Evolutionary conservation across 2,888 invertebrate species (phyloP).

Genomic region (Stenurella melanura): DNA sequence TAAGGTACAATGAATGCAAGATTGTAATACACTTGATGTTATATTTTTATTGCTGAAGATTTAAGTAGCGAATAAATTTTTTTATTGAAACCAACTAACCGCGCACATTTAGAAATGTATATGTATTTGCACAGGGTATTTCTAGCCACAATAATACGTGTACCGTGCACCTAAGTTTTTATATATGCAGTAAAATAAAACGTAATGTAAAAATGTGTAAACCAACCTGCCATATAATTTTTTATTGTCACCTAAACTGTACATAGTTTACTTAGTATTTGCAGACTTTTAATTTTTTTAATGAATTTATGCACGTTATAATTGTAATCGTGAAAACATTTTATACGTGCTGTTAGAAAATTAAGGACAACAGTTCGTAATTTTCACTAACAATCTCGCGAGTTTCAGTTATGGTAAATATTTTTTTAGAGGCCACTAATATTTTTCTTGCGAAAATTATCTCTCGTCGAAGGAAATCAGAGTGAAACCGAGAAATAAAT

Average conservation of each 20-base stretch:
- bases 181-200: slow-evolving; percentile 42
- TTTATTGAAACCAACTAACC: slow-evolving; percentile 43
- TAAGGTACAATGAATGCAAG: slow-evolving; percentile 49
- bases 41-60: slow-evolving; percentile 53
- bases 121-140: slow-evolving; percentile 38
- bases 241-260: slow-evolving; percentile 40
- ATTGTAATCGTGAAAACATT: background rate
- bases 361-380: no score
- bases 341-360: background rate
- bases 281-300: slow-evolving; percentile 16
- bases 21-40: slow-evolving; percentile 50
- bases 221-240: slow-evolving; percentile 31
- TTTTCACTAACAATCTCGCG: no score
- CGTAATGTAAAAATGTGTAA: slow-evolving; percentile 36
- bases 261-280: slow-evolving; percentile 28
- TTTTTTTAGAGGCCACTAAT: no score
- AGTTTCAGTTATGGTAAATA: no score
- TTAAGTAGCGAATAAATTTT: slow-evolving; percentile 54
- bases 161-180: slow-evolving; percentile 23
- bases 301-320: background rate
- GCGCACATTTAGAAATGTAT: slow-evolving; percentile 38
- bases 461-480: no score
- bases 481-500: no score
- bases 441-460: no score
- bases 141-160: slow-evolving; percentile 32